Base-by-base conservation (phyloP, 2,888 invertebrate genomes). In the Lamproptera curius region DNA sequence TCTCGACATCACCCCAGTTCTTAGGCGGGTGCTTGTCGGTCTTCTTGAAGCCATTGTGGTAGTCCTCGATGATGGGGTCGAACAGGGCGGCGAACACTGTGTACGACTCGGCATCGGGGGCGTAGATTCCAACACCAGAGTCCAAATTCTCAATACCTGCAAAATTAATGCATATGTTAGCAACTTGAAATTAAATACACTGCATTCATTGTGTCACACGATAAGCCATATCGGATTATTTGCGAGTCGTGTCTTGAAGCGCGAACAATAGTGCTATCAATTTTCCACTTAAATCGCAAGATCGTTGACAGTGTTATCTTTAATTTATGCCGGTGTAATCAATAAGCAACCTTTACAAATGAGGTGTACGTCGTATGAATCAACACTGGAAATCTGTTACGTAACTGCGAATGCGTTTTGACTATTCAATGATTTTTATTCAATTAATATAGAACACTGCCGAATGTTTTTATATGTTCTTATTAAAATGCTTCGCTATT, bases 11-110 rank as follows among this genome's bases (percentile, higher is more conserved):
- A 68, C 98, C 98, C 89, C 97, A 98, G 90, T 97, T 94, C 88
- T 93, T 94, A 55, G 95, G 89, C 14, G 98, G 98, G 88, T 99
- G 98, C 82, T 95, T 95, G 89, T 97, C 97, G 75, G 93, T 92
- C 86, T 95, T 94, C 91, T 95, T 95, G 92, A 98, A 98, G 65
- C 97, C 97, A 80, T 91, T 92, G 89, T 98, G 98, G 91, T 98
- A 98, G 78, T 97, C 97, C 79, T 97, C 97, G 82, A 99, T 98
- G 90, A 99, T 95, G 80, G 97, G 97, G 89, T 98, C 97, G 86
- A 99, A 98, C 62, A 99, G 90, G 49, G 95, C 95, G 56, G 95
- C 91, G 84, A 98, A 99, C 47, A 94, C 91, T 64, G 94, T 93
- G 91, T 98, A 99, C 46, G 97, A 84, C 85, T 98, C 98, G 56